A percentile compares a stretch with the other conserved stretches of the same genome.
Conservation (phyloP, 2,113 vertebrate species). For the Speoplatyrhinus poulsoni region DNA sequence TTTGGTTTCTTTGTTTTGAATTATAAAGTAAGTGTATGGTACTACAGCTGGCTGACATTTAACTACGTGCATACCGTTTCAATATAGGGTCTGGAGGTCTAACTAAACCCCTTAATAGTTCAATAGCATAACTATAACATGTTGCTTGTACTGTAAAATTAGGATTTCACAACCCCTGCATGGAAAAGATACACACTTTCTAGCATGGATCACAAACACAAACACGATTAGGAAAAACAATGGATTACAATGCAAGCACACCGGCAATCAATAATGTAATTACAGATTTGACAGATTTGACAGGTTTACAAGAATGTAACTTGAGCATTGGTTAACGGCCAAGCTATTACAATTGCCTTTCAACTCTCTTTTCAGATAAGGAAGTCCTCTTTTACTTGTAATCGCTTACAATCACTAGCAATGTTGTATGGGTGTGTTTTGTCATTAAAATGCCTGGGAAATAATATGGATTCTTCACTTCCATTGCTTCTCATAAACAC, state of each 20-base stretch:
- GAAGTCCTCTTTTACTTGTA: constrained; percentile 64
- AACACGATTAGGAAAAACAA: not conserved
- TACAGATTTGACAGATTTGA: constrained; percentile 5
- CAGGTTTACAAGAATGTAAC: constrained; percentile 25
- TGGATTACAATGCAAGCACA: not conserved
- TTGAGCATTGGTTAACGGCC: constrained; percentile 12
- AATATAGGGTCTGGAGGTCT: not conserved
- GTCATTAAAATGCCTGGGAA: too few species aligned
- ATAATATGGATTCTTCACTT: too few species aligned
- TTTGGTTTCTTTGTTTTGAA: not conserved
- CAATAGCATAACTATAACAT: constrained; percentile 20
- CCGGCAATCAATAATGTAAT: not conserved
- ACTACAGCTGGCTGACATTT: too few species aligned
- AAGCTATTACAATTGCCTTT: constrained; percentile 18
- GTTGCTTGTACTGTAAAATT: not conserved
- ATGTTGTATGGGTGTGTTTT: not conserved
- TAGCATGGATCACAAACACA: not conserved
- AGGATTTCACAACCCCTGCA: constrained; percentile 5
- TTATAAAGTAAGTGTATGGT: too few species aligned
- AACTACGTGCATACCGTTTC: too few species aligned
- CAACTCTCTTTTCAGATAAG: constrained; percentile 59
- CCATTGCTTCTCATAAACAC: too few species aligned
- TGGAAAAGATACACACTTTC: not conserved
- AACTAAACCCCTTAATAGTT: constrained; percentile 3
- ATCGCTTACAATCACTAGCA: constrained; percentile 53